Evolutionary conservation across 2,888 invertebrate genomes (phyloP).

Genomic region (Cremastinae sp.): DNA sequence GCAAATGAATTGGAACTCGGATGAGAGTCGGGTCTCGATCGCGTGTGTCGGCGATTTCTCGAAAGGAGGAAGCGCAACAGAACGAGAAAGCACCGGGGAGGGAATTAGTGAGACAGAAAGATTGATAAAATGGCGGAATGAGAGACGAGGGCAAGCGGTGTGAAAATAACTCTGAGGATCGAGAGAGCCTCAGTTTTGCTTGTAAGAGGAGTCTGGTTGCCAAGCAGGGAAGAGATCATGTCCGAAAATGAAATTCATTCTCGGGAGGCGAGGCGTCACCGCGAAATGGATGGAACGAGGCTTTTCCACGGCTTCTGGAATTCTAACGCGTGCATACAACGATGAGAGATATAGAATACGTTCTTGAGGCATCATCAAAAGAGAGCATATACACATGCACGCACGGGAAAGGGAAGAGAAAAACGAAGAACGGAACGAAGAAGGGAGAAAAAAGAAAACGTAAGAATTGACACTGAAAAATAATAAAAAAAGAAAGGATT

Average conservation of each 20-base stretch:
- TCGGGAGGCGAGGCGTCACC: conserved; percentile 58
- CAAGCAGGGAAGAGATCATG: conserved; percentile 48
- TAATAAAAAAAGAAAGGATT: conserved; percentile 4
- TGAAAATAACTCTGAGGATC: conserved; percentile 58
- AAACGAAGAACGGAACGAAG: too few relatives aligned
- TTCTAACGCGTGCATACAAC: background rate
- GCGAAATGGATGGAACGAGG: conserved; percentile 63
- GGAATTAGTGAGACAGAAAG: background rate
- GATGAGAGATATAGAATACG: background rate
- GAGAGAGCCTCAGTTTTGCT: conserved; percentile 32
- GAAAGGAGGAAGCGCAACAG: background rate
- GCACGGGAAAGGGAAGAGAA: too few relatives aligned
- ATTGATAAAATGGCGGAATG: conserved; percentile 15
- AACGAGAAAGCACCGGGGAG: too few relatives aligned
- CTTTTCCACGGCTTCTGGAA: background rate
- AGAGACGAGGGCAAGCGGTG: conserved; percentile 33
- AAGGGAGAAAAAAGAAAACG: too few relatives aligned
- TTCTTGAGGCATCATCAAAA: background rate
- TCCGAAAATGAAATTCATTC: conserved; percentile 70
- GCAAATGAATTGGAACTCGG: background rate
- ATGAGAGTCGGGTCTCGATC: background rate
- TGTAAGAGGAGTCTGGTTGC: conserved; percentile 48
- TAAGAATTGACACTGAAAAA: background rate
- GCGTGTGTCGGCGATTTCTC: background rate
- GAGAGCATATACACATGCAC: too few relatives aligned